phyloP scores from a whole-genome alignment of 2,888 invertebrate genomes.

The Eilema griseolum region DNA sequence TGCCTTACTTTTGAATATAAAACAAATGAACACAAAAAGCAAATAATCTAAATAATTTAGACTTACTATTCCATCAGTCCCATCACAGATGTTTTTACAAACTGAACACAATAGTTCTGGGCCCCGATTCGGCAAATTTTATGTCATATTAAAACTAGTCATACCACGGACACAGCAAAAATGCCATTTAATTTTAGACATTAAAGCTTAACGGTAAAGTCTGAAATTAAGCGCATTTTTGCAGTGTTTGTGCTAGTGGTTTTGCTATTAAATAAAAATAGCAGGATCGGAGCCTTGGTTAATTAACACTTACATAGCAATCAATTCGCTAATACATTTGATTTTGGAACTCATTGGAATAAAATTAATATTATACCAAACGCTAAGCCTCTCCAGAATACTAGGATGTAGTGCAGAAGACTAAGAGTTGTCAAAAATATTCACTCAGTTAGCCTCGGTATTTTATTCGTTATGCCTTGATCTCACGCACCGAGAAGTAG shows the following conservation, averaged over 20 bases:
- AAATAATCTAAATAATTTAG: constrained; percentile 28
- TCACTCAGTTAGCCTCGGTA: not conserved
- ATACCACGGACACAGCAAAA: too few species aligned
- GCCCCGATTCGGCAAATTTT: not conserved
- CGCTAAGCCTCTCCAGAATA: constrained; percentile 32
- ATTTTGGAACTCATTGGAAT: not conserved
- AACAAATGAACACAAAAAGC: constrained; percentile 25
- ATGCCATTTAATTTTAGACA: too few species aligned
- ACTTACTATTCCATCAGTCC: constrained; percentile 35
- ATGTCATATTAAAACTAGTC: too few species aligned
- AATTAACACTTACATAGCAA: constrained; percentile 1
- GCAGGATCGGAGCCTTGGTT: too few species aligned
- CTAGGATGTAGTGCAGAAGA: constrained; percentile 17
- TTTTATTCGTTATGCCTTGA: not conserved
- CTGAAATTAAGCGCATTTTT: too few species aligned
- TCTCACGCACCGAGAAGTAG: too few species aligned
- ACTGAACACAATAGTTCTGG: constrained; percentile 30
- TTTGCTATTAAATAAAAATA: too few species aligned
- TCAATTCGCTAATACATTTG: constrained; percentile 3
- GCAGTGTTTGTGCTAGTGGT: too few species aligned
- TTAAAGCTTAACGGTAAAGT: too few species aligned
- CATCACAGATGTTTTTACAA: constrained; percentile 23
- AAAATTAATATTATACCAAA: not conserved
- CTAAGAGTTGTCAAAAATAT: not conserved
- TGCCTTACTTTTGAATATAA: constrained; percentile 25